Percentiles rank a stretch among this genome's conserved stretches.
Evolutionary conservation across 2,113 vertebrate genomes (phyloP).

Genomic region (Phaethornis superciliosus): DNA sequence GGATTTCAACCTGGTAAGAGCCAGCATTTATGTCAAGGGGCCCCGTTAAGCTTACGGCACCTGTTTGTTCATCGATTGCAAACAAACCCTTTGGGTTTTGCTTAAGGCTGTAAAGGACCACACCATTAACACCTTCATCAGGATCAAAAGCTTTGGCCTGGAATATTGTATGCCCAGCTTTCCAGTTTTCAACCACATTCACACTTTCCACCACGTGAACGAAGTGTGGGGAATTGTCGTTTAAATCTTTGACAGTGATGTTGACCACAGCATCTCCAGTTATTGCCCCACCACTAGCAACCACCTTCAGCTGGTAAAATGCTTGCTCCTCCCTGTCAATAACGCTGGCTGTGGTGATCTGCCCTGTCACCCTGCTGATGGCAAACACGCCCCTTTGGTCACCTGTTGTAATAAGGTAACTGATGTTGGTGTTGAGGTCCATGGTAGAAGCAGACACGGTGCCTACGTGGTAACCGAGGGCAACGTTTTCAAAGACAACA

Average conservation of each 20-base stretch:
- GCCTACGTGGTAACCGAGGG: slow-evolving; percentile 86
- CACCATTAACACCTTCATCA: slow-evolving; percentile 90
- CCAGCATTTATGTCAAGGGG: slow-evolving; percentile 87
- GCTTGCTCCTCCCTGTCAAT: slow-evolving; percentile 94
- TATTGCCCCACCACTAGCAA: slow-evolving; percentile 90
- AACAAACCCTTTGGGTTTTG: slow-evolving; percentile 92
- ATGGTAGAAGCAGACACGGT: slow-evolving; percentile 89
- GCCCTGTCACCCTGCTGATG: slow-evolving; percentile 82
- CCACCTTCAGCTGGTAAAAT: slow-evolving; percentile 91
- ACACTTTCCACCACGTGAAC: slow-evolving; percentile 88
- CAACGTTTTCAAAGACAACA: slow-evolving; percentile 96
- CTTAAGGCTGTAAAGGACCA: slow-evolving; percentile 89
- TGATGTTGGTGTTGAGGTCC: slow-evolving; percentile 94
- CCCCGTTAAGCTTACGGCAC: slow-evolving; percentile 86
- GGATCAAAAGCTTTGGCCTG: slow-evolving; percentile 92
- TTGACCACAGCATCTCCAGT: slow-evolving; percentile 91
- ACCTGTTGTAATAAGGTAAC: slow-evolving; percentile 91
- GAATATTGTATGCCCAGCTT: slow-evolving; percentile 91
- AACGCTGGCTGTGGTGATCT: slow-evolving; percentile 86
- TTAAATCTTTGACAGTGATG: slow-evolving; percentile 94
- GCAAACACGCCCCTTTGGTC: slow-evolving; percentile 91
- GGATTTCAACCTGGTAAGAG: slow-evolving; percentile 91
- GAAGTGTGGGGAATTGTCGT: slow-evolving; percentile 94
- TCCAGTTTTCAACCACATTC: slow-evolving; percentile 95
- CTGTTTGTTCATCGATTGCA: slow-evolving; percentile 85